Conservation (phyloP, 2,797 vertebrate genomes). For the Tamandua tetradactyla region DNA sequence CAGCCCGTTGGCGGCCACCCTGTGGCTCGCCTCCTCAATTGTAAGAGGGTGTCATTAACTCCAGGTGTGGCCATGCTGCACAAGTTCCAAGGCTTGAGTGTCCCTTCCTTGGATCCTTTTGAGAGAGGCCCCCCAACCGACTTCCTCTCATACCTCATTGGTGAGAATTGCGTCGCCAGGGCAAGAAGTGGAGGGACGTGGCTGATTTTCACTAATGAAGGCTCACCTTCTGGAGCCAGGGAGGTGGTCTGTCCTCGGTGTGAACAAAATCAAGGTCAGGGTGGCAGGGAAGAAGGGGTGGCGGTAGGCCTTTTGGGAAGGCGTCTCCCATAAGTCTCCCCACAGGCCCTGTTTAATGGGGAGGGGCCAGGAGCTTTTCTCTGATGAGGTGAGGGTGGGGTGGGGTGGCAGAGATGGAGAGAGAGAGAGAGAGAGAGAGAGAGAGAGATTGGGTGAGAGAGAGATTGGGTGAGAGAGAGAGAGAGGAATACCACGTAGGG, state of each 20-base stretch:
- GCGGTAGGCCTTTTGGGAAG: not conserved
- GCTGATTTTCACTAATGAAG: not conserved
- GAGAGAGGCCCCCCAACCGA: not conserved
- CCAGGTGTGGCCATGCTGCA: not conserved
- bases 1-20: not conserved
- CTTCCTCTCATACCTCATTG: conserved; percentile 1
- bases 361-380: not conserved
- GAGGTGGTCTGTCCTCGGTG: not conserved
- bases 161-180: not conserved
- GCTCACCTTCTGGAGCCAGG: not conserved
- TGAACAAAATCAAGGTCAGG: conserved; percentile 11
- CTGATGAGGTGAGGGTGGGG: not conserved
- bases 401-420: not conserved
- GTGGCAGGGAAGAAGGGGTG: not conserved
- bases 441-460: too few species aligned
- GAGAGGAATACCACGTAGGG: not conserved
- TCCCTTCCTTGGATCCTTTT: not conserved
- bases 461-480: too few species aligned
- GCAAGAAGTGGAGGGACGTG: not conserved
- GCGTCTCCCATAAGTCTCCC: not conserved
- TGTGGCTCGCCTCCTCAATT: not conserved
- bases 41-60: not conserved
- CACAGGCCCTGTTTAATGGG: not conserved
- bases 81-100: not conserved
- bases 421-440: not conserved